These are phyloP conservation scores for Stenopsyche tienmushanensis DNA, from an alignment of 1,140 invertebrate species.

Conservation along the genomic window DNA sequence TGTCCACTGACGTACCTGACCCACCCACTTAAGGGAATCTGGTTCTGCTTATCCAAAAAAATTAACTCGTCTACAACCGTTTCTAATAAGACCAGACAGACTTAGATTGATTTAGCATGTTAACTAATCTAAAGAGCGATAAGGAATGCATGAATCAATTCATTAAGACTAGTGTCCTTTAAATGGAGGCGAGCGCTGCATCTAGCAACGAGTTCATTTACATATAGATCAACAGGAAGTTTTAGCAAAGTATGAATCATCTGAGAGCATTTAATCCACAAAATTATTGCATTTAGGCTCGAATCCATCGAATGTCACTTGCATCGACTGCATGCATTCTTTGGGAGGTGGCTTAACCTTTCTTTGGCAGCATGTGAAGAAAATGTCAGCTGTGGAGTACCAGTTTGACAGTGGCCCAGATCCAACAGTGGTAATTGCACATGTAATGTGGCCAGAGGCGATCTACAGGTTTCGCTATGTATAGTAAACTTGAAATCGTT, in stretches of 20 bases:
- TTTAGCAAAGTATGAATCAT: neutral
- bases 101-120: no score
- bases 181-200: neutral
- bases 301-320: neutral
- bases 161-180: neutral
- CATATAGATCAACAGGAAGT: neutral
- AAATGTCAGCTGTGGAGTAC: constrained; percentile 23
- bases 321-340: neutral
- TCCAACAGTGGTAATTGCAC: constrained; percentile 24
- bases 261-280: neutral
- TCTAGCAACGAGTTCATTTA: neutral
- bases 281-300: neutral
- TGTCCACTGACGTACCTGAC: no score
- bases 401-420: constrained; percentile 26
- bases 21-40: no score
- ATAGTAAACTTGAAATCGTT: constrained; percentile 18
- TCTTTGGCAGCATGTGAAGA: constrained; percentile 11
- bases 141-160: neutral
- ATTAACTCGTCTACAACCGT: no score
- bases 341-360: constrained; percentile 9
- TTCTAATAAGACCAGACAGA: no score
- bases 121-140: no score
- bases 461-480: constrained; percentile 1
- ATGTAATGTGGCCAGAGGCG: constrained; percentile 11
- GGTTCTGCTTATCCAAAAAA: no score